Conservation (phyloP, 2,888 invertebrate species). For the Cantharis rufa region DNA sequence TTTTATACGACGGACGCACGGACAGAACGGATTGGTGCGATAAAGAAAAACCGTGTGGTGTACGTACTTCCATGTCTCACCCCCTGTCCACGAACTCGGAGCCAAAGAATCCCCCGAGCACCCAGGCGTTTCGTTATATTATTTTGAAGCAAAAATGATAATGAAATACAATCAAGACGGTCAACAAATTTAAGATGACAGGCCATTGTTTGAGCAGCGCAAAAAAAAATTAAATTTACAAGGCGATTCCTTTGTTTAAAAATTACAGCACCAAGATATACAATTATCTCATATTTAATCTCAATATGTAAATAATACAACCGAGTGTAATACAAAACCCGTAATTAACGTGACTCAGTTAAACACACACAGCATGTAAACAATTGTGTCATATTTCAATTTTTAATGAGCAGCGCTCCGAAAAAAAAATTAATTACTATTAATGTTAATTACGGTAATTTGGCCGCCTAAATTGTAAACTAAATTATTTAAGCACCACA, state of each 20-base stretch:
- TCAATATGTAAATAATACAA: background rate
- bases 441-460: conserved; percentile 7
- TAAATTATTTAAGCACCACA: background rate
- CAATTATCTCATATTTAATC: background rate
- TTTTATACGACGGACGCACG: too few species aligned
- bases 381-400: conserved; percentile 13
- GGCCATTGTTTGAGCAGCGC: background rate
- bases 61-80: too few species aligned
- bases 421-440: conserved; percentile 11
- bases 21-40: too few species aligned
- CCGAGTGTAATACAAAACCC: background rate
- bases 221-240: background rate
- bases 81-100: too few species aligned
- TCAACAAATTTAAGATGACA: background rate
- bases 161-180: background rate
- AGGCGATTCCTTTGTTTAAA: background rate
- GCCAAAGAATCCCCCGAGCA: background rate
- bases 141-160: background rate
- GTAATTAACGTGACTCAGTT: conserved; percentile 10
- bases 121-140: background rate
- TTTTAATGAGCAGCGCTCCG: conserved; percentile 10
- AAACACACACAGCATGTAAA: conserved; percentile 4
- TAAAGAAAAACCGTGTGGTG: too few species aligned
- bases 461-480: background rate
- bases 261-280: background rate